Base-by-base conservation (phyloP, 2,888 invertebrate species). In the Ligdia adustata region DNA sequence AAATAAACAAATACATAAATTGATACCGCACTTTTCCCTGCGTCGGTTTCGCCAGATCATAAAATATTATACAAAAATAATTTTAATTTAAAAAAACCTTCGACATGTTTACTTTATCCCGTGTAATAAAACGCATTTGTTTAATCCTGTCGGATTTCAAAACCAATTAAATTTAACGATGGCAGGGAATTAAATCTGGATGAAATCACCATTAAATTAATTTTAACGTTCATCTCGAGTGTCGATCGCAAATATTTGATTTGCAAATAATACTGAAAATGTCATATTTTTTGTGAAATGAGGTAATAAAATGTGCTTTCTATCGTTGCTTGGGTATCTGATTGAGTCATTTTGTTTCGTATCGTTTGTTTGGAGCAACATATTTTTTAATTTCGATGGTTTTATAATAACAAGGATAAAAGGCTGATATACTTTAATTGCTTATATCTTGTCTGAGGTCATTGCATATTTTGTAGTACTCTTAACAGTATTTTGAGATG, bases 161-260 rank as follows among this genome's bases (percentile, higher is more conserved):
- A 44, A 41, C 53, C 55, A 58, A 58, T 58, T 55, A 53, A 51
- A 52, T 38, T 53, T 55, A 44, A 58, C 46, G 58, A 55, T 49
- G 37, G 18, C 24, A 33, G 42, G 20, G 32, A 37, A 27, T 47
- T 14, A 32, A 48, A 20, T 18, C 16, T 14, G 20, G 18, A 18
- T 47, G 13, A 15, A 40, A 41, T 41, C 40, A 35, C 14, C 47
- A 41, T 34, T 24, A 41, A 14, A 22, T 35, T 27, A 37, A 37
- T 28, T 27, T 40, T 35, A 47, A 26, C 40, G 12, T 26, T 12
- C 28, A 35, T 40, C 20, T 40, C 9, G 9, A 16, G 46, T 46
- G 40, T 28, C 29, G 34, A 28, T n/a, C 7, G 14, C 20, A 24
- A 18, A 32, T 32, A 38, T 31, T 29, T 31, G 13, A 20, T 27